Conservation (phyloP, 1,140 invertebrate genomes). For the Rhynchophorus ferrugineus region DNA sequence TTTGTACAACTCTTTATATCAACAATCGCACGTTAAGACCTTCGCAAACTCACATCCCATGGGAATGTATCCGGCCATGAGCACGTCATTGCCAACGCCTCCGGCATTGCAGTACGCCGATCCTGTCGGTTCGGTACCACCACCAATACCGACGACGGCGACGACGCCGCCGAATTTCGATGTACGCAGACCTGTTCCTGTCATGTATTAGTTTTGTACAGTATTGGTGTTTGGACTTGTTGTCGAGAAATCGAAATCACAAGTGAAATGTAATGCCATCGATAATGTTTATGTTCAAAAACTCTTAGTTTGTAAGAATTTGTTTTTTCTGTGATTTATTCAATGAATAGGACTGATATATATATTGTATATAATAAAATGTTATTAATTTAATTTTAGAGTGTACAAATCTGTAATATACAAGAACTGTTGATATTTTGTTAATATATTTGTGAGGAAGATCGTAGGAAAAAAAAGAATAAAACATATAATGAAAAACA, state of each 20-base stretch:
- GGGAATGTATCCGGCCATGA: conserved; percentile 25
- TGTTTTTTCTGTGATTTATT: too few relatives aligned
- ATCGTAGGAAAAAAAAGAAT: too few relatives aligned
- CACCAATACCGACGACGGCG: conserved; percentile 44
- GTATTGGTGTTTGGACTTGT: conserved; percentile 22
- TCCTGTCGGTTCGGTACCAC: conserved; percentile 41
- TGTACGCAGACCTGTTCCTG: conserved; percentile 48
- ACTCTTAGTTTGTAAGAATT: too few relatives aligned
- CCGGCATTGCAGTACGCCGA: conserved; percentile 42
- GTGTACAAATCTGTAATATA: too few relatives aligned
- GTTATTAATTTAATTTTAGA: too few relatives aligned
- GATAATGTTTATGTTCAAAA: not conserved
- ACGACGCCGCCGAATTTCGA: conserved; percentile 43
- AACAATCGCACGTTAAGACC: conserved; percentile 28
- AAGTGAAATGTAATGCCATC: conserved; percentile 20
- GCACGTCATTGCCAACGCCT: conserved; percentile 37
- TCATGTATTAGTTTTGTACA: conserved; percentile 44
- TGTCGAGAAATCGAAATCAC: conserved; percentile 32
- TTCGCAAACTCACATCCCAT: conserved; percentile 38
- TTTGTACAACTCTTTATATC: conserved; percentile 55
- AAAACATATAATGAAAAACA: too few relatives aligned
- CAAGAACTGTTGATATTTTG: too few relatives aligned
- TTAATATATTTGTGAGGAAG: too few relatives aligned
- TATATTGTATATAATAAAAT: too few relatives aligned
- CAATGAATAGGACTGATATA: too few relatives aligned